Evolutionary conservation across 2,888 invertebrate genomes (phyloP).

Genomic region (Sussaba pulchella): DNA sequence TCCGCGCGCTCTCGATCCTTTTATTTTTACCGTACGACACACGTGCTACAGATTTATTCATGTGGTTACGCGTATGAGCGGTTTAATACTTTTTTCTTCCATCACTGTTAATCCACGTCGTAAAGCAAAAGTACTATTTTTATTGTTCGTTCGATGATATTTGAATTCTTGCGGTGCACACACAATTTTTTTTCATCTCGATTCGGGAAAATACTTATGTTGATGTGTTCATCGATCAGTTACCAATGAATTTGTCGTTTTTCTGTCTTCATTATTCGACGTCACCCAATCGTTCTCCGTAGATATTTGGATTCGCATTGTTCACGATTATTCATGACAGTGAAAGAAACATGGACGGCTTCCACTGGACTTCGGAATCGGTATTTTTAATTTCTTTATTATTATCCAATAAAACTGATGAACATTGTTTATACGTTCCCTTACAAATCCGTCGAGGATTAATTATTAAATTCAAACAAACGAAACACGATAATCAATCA

Average conservation of each 20-base stretch:
- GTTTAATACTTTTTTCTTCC: not conserved
- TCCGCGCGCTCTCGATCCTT: constrained; percentile 15
- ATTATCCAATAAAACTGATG: not conserved
- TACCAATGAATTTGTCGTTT: not conserved
- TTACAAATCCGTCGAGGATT: too few species aligned
- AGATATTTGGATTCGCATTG: not conserved
- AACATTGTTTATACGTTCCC: too few species aligned
- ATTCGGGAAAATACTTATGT: not conserved
- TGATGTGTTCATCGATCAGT: not conserved
- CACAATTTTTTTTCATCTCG: constrained; percentile 1
- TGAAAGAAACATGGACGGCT: not conserved
- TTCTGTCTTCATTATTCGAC: not conserved
- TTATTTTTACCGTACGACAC: not conserved
- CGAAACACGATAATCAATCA: too few species aligned
- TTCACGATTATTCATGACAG: not conserved
- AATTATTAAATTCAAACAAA: too few species aligned
- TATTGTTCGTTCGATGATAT: not conserved
- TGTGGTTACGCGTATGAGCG: not conserved
- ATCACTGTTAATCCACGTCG: not conserved
- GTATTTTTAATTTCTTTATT: not conserved
- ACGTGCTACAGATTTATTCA: not conserved
- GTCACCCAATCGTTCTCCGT: constrained; percentile 17
- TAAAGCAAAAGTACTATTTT: not conserved
- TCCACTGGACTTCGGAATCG: not conserved
- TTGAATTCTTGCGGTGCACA: not conserved